phyloP scores from a whole-genome alignment of 2,888 invertebrate species.

The Athalia cordata region DNA sequence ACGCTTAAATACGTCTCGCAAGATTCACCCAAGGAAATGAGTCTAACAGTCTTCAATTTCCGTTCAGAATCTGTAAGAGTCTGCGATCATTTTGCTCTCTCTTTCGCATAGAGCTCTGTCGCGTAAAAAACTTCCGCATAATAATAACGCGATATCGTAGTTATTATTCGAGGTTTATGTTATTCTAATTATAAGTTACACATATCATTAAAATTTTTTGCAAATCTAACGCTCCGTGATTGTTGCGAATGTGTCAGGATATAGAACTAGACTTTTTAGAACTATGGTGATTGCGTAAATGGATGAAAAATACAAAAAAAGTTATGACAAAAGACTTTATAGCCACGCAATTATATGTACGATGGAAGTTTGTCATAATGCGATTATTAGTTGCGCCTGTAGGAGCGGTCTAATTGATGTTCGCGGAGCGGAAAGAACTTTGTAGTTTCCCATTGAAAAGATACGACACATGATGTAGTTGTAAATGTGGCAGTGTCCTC shows the following conservation, averaged over 20 bases:
- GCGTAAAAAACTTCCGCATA: too few relatives aligned
- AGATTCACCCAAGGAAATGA: slow-evolving; percentile 4
- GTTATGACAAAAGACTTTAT: not conserved
- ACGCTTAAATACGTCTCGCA: not conserved
- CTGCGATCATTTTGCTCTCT: not conserved
- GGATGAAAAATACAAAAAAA: not conserved
- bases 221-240: too few relatives aligned
- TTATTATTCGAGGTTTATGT: too few relatives aligned
- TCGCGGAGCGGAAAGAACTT: slow-evolving; percentile 2
- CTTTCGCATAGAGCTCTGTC: too few relatives aligned
- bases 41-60: not conserved
- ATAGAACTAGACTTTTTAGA: too few relatives aligned
- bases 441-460: not conserved
- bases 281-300: too few relatives aligned
- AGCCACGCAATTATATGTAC: not conserved
- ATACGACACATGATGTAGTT: not conserved
- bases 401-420: not conserved
- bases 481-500: not conserved
- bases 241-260: too few relatives aligned
- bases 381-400: slow-evolving; percentile 30
- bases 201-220: too few relatives aligned
- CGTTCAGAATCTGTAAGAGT: not conserved
- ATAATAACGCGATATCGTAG: too few relatives aligned
- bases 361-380: not conserved
- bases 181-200: too few relatives aligned